A percentile compares a stretch with the other conserved stretches of the same genome.
Evolutionary conservation across 2,113 vertebrate genomes (phyloP).

Genomic region (Chrysochloris asiatica): DNA sequence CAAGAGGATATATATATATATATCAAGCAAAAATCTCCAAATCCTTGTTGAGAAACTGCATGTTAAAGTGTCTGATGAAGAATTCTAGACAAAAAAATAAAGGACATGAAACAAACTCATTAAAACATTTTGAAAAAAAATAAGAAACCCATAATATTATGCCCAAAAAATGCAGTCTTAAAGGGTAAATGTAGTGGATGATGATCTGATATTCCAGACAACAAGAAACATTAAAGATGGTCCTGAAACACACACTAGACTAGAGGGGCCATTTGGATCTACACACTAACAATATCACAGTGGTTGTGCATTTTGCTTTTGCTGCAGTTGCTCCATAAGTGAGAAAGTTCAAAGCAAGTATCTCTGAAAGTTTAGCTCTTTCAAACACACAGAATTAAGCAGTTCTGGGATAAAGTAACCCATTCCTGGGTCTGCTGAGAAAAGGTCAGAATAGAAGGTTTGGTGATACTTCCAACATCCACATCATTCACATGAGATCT

Average conservation of each 20-base stretch:
- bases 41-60: slow-evolving; percentile 52
- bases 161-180: slow-evolving; percentile 48
- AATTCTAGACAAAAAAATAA: slow-evolving; percentile 44
- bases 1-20: slow-evolving; percentile 67
- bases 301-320: not conserved
- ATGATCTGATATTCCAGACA: slow-evolving; percentile 9
- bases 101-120: slow-evolving; percentile 55
- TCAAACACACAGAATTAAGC: not conserved
- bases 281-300: accelerated
- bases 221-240: not conserved
- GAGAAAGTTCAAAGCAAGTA: not conserved
- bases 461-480: slow-evolving; percentile 25
- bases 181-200: not conserved
- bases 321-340: not conserved
- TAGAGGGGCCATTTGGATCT: not conserved
- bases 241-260: not conserved
- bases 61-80: slow-evolving; percentile 71
- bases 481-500: slow-evolving; percentile 27
- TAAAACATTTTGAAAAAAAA: slow-evolving; percentile 57
- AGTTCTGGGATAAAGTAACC: not conserved
- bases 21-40: slow-evolving; percentile 74
- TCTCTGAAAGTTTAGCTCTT: not conserved
- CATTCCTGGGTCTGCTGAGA: not conserved
- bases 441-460: not conserved
- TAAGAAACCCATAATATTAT: slow-evolving; percentile 28